phyloP scores from a whole-genome alignment of 2,888 invertebrate genomes.

The Spodoptera picta region DNA sequence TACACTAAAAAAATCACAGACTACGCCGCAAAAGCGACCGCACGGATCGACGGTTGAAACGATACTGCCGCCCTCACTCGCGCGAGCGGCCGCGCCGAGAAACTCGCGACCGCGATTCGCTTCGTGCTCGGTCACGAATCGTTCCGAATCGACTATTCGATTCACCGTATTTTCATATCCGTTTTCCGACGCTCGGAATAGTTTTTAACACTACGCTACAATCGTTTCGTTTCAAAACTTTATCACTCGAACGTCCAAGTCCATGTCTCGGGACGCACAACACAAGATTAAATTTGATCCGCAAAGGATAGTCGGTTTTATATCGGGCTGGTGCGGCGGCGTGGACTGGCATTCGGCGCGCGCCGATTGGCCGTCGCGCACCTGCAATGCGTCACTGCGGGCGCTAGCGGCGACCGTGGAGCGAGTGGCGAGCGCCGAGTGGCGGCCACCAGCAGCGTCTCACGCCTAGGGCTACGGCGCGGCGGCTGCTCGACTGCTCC shows the following conservation, averaged over 20 bases:
- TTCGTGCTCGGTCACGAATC: constrained; percentile 82
- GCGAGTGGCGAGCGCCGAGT: constrained; percentile 55
- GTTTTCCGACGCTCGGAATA: constrained; percentile 71
- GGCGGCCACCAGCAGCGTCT: constrained; percentile 59
- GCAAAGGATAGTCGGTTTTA: constrained; percentile 91
- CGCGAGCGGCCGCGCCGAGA: constrained; percentile 85
- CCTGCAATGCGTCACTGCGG: constrained; percentile 95
- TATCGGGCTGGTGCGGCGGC: constrained; percentile 92
- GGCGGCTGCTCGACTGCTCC: constrained; percentile 64
- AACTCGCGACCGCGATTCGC: constrained; percentile 84
- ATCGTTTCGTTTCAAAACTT: constrained; percentile 72
- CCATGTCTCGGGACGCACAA: constrained; percentile 87
- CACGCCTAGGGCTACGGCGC: constrained; percentile 62
- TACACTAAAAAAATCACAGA: constrained; percentile 89
- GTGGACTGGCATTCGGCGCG: constrained; percentile 91
- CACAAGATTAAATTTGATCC: constrained; percentile 89
- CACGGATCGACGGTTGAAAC: constrained; percentile 88
- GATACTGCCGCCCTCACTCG: constrained; percentile 89
- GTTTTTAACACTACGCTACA: constrained; percentile 66
- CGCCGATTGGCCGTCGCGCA: constrained; percentile 94
- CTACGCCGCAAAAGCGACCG: constrained; percentile 88
- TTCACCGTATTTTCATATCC: constrained; percentile 83
- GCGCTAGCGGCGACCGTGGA: constrained; percentile 74
- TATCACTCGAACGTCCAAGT: constrained; percentile 80
- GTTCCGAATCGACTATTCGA: constrained; percentile 85